Conservation (phyloP, 2,888 invertebrate species). For the Leuctra nigra region DNA sequence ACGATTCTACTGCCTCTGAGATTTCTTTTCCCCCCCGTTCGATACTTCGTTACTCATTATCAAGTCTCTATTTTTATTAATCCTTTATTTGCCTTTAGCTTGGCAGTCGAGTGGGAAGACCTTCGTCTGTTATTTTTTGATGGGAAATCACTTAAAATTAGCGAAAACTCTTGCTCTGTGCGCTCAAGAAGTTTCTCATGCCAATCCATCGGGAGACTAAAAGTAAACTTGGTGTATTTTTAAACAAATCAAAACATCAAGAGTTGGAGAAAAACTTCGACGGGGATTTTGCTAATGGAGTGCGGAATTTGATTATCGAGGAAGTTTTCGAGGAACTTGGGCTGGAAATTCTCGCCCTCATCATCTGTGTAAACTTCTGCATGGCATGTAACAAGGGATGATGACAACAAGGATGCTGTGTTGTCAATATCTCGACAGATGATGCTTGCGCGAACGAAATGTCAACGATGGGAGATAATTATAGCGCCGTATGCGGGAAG, state of each 20-base stretch:
- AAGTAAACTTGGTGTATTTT: conserved; percentile 15
- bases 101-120: background rate
- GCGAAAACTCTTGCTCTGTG: background rate
- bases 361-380: too few species aligned
- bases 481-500: too few species aligned
- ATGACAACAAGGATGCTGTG: too few species aligned
- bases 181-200: background rate
- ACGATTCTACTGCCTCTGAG: background rate
- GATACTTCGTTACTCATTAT: conserved; percentile 1
- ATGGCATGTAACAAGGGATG: too few species aligned
- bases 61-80: conserved; percentile 20
- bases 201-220: background rate
- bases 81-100: conserved; percentile 18
- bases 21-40: background rate
- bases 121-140: conserved; percentile 24
- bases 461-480: too few species aligned
- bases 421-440: too few species aligned
- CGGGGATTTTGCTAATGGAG: conserved; percentile 7
- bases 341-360: too few species aligned
- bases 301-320: too few species aligned
- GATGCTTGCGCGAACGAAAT: too few species aligned
- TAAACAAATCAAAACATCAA: conserved; percentile 16
- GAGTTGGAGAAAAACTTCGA: background rate
- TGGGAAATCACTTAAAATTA: conserved; percentile 18
- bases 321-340: too few species aligned